Evolutionary conservation across 2,888 invertebrate species (phyloP).

Genomic region (Cecidostiba fungosa): DNA sequence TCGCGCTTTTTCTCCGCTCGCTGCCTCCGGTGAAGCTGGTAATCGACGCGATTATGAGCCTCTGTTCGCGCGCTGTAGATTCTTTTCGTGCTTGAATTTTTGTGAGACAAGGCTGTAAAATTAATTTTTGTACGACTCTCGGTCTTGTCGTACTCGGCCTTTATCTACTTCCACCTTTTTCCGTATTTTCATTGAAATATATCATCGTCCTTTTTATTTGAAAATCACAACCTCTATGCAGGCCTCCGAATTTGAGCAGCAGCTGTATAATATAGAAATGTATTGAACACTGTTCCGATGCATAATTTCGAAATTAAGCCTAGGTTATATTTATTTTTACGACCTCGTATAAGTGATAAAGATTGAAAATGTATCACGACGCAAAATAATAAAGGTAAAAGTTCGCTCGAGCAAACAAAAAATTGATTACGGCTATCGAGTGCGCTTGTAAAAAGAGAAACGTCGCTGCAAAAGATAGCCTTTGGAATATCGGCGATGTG

Average conservation of each 20-base stretch:
- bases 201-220: background rate
- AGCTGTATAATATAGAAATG: too few relatives aligned
- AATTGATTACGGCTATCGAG: background rate
- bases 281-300: too few relatives aligned
- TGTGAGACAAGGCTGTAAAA: too few relatives aligned
- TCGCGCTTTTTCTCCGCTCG: slow-evolving; percentile 1
- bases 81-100: background rate
- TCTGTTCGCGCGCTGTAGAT: background rate
- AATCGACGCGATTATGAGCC: slow-evolving; percentile 34
- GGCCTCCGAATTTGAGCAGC: too few relatives aligned
- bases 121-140: background rate
- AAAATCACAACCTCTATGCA: too few relatives aligned
- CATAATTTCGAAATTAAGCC: background rate
- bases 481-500: background rate
- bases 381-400: background rate
- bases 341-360: too few relatives aligned
- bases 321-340: background rate
- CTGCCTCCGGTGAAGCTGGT: slow-evolving; percentile 13
- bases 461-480: background rate
- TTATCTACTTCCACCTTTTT: background rate
- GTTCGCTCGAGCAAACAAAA: background rate
- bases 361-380: background rate
- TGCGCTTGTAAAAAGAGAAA: background rate
- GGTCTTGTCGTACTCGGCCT: background rate
- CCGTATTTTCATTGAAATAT: background rate